A percentile compares a stretch with the other conserved stretches of the same genome.
These are phyloP conservation scores for Drosophila saltans DNA, from an alignment of 1,140 invertebrate genomes.

Conservation along the genomic window DNA sequence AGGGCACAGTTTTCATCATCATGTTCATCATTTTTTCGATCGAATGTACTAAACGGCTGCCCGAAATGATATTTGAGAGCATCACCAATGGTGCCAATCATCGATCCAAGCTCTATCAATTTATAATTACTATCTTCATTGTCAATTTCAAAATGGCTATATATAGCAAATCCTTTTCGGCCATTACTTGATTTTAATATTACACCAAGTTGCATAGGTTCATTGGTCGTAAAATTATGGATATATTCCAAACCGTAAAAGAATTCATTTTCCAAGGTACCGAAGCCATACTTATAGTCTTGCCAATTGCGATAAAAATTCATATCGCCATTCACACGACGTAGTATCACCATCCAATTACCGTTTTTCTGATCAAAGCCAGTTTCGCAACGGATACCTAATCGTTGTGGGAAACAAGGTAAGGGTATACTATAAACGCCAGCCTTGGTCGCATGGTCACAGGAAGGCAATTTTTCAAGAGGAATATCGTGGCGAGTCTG, in stretches of 20 bases:
- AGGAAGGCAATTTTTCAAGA: too few species aligned
- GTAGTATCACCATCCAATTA: conserved; percentile 14
- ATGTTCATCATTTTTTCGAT: conserved; percentile 9
- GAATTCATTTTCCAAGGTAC: background rate
- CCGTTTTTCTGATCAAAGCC: background rate
- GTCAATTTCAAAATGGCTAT: background rate
- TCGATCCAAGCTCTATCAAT: background rate
- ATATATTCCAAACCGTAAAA: conserved; percentile 9
- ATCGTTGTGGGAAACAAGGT: background rate
- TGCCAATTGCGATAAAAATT: background rate
- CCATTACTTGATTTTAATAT: background rate
- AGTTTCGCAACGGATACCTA: background rate
- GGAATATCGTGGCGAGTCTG: too few species aligned
- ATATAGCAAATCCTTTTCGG: background rate
- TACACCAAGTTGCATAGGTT: background rate
- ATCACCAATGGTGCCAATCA: background rate
- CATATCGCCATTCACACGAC: background rate
- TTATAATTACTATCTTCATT: background rate
- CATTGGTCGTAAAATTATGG: too few species aligned
- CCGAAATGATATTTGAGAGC: background rate
- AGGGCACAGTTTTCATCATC: conserved; percentile 1
- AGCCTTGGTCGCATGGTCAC: background rate
- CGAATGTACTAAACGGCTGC: conserved; percentile 7
- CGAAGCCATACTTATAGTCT: background rate
- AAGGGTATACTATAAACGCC: conserved; percentile 5